Conservation (phyloP, 2,888 invertebrate genomes). For the Synergus itoensis region DNA sequence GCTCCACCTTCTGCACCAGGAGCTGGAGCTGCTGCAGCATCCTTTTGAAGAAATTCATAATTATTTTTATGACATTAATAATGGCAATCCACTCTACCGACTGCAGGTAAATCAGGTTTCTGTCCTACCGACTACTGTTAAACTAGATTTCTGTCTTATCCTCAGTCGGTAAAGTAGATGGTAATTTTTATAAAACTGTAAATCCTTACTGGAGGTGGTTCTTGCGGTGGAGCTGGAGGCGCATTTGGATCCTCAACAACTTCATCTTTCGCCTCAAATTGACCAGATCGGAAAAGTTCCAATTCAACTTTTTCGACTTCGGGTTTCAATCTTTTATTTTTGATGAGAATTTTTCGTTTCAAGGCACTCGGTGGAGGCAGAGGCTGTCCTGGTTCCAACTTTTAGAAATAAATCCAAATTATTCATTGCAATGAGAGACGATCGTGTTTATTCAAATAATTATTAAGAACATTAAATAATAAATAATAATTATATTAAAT, state of each 20-base stretch:
- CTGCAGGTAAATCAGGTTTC: no score
- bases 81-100: neutral
- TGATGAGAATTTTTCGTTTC: constrained; percentile 84
- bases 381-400: constrained; percentile 81
- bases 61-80: constrained; percentile 7
- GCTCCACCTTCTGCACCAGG: constrained; percentile 80
- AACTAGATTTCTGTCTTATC: no score
- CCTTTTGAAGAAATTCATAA: neutral
- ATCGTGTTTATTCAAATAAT: neutral
- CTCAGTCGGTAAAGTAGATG: no score
- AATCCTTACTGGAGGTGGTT: constrained; percentile 66
- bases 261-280: constrained; percentile 80
- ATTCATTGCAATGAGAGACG: neutral
- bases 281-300: constrained; percentile 79
- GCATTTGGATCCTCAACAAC: constrained; percentile 79
- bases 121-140: no score
- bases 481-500: neutral
- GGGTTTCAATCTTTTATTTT: constrained; percentile 84
- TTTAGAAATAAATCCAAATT: constrained; percentile 25
- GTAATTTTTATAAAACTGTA: no score
- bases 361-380: constrained; percentile 84
- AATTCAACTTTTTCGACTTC: constrained; percentile 84
- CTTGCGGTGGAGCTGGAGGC: constrained; percentile 69
- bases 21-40: constrained; percentile 54
- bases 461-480: neutral